phyloP scores from a whole-genome alignment of 1,140 invertebrate species.

The Leptestheria dahalacensis region DNA sequence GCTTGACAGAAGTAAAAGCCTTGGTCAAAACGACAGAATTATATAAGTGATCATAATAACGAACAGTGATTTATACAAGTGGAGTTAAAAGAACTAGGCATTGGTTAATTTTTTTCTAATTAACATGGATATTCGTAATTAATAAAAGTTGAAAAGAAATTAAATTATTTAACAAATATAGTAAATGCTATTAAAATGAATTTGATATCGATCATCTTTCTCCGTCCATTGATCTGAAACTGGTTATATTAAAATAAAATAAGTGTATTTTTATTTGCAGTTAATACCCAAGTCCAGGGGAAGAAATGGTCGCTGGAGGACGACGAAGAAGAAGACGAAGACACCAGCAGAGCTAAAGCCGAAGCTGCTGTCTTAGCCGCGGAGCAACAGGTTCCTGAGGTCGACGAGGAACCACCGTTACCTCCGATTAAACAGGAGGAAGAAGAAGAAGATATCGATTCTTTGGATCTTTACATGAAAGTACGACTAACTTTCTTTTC shows the following conservation, averaged over 20 bases:
- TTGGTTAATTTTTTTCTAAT: too few relatives aligned
- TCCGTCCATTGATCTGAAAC: neutral
- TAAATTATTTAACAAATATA: neutral
- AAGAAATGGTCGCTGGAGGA: conserved; percentile 89
- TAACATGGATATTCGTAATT: neutral
- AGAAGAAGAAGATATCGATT: conserved; percentile 69
- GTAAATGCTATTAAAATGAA: neutral
- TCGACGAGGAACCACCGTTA: conserved; percentile 30
- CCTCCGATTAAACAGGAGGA: conserved; percentile 24
- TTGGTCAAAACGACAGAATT: too few relatives aligned
- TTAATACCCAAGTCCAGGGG: conserved; percentile 25
- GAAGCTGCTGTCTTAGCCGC: conserved; percentile 26
- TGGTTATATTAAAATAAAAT: neutral
- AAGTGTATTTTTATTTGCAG: neutral
- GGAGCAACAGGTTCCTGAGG: conserved; percentile 27
- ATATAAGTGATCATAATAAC: too few relatives aligned
- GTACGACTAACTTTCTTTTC: conserved; percentile 29
- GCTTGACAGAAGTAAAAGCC: conserved; percentile 32
- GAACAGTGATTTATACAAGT: too few relatives aligned
- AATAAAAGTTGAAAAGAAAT: neutral
- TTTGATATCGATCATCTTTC: neutral
- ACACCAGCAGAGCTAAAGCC: conserved; percentile 29
- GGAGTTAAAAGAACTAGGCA: too few relatives aligned
- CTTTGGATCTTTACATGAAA: conserved; percentile 92
- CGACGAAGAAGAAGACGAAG: conserved; percentile 62